These are phyloP conservation scores for Okamejei kenojei DNA, from an alignment of 2,797 vertebrate genomes.

Conservation along the genomic window DNA sequence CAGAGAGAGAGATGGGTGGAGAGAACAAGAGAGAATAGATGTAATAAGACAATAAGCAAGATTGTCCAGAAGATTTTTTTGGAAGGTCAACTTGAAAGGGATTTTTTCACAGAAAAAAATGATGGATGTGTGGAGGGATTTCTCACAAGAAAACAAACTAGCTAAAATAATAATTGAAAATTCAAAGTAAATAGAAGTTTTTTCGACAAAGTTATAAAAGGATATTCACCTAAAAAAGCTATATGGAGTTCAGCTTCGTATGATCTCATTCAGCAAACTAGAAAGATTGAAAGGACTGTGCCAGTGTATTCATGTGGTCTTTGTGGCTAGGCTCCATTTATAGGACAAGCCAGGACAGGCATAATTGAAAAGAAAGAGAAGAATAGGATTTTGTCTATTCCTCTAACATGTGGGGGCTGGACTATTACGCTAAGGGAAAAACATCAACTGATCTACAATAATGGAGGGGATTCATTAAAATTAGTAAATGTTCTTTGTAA, in stretches of 20 bases:
- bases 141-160: neutral
- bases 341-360: neutral
- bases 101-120: neutral
- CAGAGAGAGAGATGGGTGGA: too few relatives aligned
- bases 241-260: neutral
- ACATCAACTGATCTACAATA: neutral
- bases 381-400: neutral
- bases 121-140: neutral
- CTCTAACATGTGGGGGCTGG: neutral
- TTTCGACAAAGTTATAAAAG: neutral
- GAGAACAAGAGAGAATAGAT: too few relatives aligned
- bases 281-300: neutral
- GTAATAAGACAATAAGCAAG: too few relatives aligned
- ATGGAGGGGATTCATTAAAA: neutral
- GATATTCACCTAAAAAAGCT: neutral
- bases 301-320: neutral
- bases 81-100: too few relatives aligned
- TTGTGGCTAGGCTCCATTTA: neutral
- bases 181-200: neutral
- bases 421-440: neutral
- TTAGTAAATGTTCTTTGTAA: neutral
- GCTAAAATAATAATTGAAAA: neutral
- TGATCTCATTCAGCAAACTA: neutral
- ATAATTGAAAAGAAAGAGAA: neutral
- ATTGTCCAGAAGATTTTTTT: too few relatives aligned